Evolutionary conservation across 2,797 vertebrate genomes (phyloP), one percentile per base, ranked within the genome.

Genomic region (Pseudochaenichthys georgianus): DNA sequence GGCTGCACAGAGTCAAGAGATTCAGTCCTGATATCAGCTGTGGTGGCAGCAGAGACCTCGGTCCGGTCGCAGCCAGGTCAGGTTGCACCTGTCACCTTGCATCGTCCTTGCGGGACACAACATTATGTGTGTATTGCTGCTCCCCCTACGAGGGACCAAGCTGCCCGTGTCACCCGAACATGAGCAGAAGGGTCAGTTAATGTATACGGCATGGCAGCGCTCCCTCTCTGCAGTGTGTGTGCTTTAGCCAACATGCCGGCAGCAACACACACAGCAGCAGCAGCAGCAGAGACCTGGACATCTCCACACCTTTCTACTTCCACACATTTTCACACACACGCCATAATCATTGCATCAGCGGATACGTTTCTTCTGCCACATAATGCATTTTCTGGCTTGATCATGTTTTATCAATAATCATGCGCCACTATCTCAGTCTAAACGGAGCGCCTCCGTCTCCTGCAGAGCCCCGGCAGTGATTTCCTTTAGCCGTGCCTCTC

Each of bases 401-500:
- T 83, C 68, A 50, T 73, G 70, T 83, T 83, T 86, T 71, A 84
- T 87, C 89, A 77, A 89, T 89, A 89, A 73, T 23, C 69, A 19
- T 12, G 52, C 13, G 21, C 73, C 57, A 17, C 81, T 69, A 72
- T 88, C 84, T 80, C 73, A 28, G 58, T 77, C 72, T 63, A 72
- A 72, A 74, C 83, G 6, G 48, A 67, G 70, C 31, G 21, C 73
- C 67, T 80, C 81, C 3, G 70, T 82, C 80, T 84, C 75, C 82
- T 59, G 51, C 73, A 64, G 77, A 82, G 80, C 65, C 3, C 50
- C 46, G 15, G 74, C 80, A 88, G 79, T 70, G 87, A 92, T 92
- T 88, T 93, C 89, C 84, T 87, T 87, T 84, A 83, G 77, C 83
- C 85, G 61, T 78, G 84, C 86, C 83, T 87, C 88, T 84, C 73